These are phyloP conservation scores for Megathymus violae DNA, from an alignment of 1,140 invertebrate genomes.

Conservation along the genomic window DNA sequence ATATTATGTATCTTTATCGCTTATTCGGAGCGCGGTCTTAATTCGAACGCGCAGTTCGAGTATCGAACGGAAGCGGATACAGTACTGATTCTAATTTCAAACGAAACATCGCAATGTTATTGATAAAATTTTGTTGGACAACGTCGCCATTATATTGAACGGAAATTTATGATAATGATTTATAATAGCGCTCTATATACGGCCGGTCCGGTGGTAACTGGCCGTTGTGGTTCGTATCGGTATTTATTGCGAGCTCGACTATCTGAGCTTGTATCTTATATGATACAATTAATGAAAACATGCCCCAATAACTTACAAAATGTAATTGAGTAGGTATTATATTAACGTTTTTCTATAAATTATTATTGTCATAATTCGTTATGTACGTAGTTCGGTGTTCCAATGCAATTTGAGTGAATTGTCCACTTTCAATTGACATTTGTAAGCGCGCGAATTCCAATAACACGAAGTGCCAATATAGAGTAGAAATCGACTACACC, in stretches of 20 bases:
- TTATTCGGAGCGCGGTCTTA: slow-evolving; percentile 72
- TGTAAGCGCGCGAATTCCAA: no score
- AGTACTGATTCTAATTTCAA: slow-evolving; percentile 82
- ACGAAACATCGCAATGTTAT: slow-evolving; percentile 78
- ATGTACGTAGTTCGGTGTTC: no score
- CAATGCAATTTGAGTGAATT: no score
- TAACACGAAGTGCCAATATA: no score
- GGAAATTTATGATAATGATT: slow-evolving; percentile 77
- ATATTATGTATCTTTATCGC: slow-evolving; percentile 40
- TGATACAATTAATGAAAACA: slow-evolving; percentile 29
- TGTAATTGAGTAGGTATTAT: neutral
- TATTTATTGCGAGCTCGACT: slow-evolving; percentile 7
- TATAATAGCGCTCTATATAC: slow-evolving; percentile 57
- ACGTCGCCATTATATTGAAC: slow-evolving; percentile 73
- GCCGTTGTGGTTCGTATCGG: neutral
- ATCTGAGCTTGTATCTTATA: neutral
- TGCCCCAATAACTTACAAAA: neutral
- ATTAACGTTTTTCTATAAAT: neutral
- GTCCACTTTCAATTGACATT: no score
- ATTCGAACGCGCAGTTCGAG: slow-evolving; percentile 72
- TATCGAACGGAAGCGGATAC: slow-evolving; percentile 82
- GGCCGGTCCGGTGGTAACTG: slow-evolving; percentile 22
- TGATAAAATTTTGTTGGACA: slow-evolving; percentile 78
- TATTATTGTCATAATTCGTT: neutral
- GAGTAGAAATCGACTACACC: no score